These are phyloP conservation scores for Amiota communis DNA, from an alignment of 2,888 invertebrate genomes.

Conservation along the genomic window DNA sequence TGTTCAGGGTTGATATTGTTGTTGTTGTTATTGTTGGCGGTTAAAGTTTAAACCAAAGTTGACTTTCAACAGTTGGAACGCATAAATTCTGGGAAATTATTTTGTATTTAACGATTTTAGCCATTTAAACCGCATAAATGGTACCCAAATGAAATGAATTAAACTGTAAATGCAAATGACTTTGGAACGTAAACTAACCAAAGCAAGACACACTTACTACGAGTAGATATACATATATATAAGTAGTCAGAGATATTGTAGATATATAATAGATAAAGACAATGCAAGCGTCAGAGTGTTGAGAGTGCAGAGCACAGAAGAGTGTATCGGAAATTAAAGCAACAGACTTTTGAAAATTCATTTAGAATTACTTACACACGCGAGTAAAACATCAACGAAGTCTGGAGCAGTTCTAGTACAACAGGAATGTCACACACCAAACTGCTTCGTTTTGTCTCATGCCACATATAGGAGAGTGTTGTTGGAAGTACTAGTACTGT, in stretches of 20 bases:
- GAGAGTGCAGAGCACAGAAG: slow-evolving; percentile 31
- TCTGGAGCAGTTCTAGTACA: slow-evolving; percentile 14
- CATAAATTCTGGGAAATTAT: slow-evolving; percentile 43
- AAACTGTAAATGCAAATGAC: slow-evolving; percentile 48
- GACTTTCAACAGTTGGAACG: slow-evolving; percentile 24
- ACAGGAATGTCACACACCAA: slow-evolving; percentile 13
- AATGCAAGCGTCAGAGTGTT: neutral
- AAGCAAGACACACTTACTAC: neutral
- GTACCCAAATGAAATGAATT: slow-evolving; percentile 48
- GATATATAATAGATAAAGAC: slow-evolving; percentile 24
- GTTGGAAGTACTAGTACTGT: neutral
- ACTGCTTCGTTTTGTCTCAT: neutral
- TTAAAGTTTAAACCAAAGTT: neutral
- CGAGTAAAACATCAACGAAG: slow-evolving; percentile 37
- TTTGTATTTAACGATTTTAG: slow-evolving; percentile 45
- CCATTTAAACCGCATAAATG: slow-evolving; percentile 33
- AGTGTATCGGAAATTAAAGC: slow-evolving; percentile 4
- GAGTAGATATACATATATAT: too few species aligned
- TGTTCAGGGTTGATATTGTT: too few species aligned
- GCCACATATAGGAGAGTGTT: neutral
- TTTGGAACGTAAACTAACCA: neutral
- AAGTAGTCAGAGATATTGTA: neutral
- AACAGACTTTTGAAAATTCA: slow-evolving; percentile 36
- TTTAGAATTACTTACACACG: slow-evolving; percentile 34
- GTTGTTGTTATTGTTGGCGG: too few species aligned